phyloP scores from a whole-genome alignment of 2,797 vertebrate genomes.

The Arctocebus calabarensis region DNA sequence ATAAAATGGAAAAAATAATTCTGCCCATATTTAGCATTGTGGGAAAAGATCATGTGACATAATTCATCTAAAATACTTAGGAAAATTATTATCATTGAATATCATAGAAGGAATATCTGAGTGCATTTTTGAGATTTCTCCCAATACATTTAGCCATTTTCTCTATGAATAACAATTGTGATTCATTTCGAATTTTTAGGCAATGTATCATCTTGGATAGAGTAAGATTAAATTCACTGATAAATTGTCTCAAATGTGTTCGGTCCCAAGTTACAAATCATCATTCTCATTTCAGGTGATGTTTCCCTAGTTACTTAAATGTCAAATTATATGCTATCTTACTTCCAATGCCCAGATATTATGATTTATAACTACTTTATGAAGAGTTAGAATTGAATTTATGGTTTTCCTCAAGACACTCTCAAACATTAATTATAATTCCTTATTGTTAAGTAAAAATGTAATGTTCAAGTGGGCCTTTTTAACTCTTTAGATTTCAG shows the following conservation, averaged over 20 bases:
- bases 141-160: conserved; percentile 74
- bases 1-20: not conserved
- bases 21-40: too few species aligned
- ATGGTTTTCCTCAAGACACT: conserved; percentile 58
- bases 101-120: not conserved
- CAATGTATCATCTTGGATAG: conserved; percentile 61
- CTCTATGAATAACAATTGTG: conserved; percentile 76
- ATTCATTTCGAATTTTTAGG: conserved; percentile 73
- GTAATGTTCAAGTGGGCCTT: conserved; percentile 26
- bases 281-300: conserved; percentile 70
- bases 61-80: not conserved
- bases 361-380: conserved; percentile 75
- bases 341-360: conserved; percentile 74
- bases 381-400: conserved; percentile 79
- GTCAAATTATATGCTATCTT: conserved; percentile 65
- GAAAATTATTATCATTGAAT: not conserved
- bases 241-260: conserved; percentile 79
- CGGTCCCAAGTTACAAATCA: conserved; percentile 70
- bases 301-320: conserved; percentile 73
- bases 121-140: conserved; percentile 46
- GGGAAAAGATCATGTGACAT: not conserved
- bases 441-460: conserved; percentile 74
- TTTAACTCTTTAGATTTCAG: not conserved
- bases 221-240: conserved; percentile 75
- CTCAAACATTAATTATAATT: conserved; percentile 73